Percentiles rank a stretch among this genome's conserved stretches.
These are phyloP conservation scores for Tragelaphus scriptus DNA, from an alignment of 2,113 vertebrate species.

Conservation along the genomic window DNA sequence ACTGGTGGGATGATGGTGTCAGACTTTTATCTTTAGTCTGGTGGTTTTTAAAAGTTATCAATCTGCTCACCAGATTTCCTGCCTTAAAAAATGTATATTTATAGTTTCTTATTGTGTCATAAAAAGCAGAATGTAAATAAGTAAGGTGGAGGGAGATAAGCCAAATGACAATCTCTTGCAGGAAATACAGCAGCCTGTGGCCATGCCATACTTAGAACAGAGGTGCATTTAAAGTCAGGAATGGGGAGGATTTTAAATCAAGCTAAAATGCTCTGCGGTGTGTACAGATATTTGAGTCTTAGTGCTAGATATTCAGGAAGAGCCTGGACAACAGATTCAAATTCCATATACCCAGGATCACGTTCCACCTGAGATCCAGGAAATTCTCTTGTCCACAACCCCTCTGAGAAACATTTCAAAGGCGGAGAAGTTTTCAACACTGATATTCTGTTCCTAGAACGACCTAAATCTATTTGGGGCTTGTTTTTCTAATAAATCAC, in stretches of 20 bases:
- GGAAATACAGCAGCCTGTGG: background rate
- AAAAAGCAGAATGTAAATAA: conserved; percentile 48
- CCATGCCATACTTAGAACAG: background rate
- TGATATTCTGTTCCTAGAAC: background rate
- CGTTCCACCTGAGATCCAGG: background rate
- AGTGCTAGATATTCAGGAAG: background rate
- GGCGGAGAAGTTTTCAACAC: background rate
- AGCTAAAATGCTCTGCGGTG: background rate
- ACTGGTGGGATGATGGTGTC: conserved; percentile 39
- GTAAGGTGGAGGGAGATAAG: background rate
- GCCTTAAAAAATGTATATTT: conserved; percentile 38
- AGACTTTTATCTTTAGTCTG: conserved; percentile 34
- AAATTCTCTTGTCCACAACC: background rate
- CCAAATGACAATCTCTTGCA: background rate
- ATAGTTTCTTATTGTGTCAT: conserved; percentile 35
- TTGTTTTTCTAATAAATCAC: background rate
- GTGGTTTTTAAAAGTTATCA: background rate
- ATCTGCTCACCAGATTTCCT: conserved; percentile 59
- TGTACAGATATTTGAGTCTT: background rate
- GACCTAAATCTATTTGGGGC: background rate
- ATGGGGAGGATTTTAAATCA: background rate
- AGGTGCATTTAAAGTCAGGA: background rate
- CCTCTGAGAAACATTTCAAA: background rate
- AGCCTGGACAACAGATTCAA: background rate
- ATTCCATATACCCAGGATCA: background rate